Evolutionary conservation across 2,113 vertebrate species (phyloP).

Genomic region (Hemichromis elongatus): DNA sequence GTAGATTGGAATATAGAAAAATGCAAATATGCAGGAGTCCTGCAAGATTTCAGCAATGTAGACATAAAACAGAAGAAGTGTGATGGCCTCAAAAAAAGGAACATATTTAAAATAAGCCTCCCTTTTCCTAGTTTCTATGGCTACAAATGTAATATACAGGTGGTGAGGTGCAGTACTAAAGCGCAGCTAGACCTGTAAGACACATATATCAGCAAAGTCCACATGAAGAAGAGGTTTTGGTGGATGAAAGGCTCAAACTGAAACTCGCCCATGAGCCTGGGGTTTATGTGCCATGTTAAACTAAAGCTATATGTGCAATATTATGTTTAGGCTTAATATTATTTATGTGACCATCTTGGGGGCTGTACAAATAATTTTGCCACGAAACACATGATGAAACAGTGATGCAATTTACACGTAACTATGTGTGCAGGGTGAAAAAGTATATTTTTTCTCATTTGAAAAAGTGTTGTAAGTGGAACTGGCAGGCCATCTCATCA

Average conservation of each 20-base stretch:
- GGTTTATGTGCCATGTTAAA: neutral
- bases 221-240: neutral
- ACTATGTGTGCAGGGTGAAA: neutral
- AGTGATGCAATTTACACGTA: neutral
- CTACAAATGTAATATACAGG: neutral
- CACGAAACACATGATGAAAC: neutral
- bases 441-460: neutral
- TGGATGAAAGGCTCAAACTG: neutral
- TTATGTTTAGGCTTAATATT: neutral
- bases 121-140: neutral
- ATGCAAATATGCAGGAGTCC: neutral
- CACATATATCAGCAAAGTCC: neutral
- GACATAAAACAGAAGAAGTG: neutral
- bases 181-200: neutral
- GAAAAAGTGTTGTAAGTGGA: neutral
- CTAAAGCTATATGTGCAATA: neutral
- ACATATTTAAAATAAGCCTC: neutral
- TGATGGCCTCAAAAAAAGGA: neutral
- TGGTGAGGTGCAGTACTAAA: neutral
- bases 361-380: neutral
- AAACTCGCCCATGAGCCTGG: neutral
- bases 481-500: neutral
- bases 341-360: neutral
- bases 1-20: neutral
- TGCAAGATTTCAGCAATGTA: neutral